Conservation (phyloP, 2,113 vertebrate genomes). For the Todiramphus saurophagus region DNA sequence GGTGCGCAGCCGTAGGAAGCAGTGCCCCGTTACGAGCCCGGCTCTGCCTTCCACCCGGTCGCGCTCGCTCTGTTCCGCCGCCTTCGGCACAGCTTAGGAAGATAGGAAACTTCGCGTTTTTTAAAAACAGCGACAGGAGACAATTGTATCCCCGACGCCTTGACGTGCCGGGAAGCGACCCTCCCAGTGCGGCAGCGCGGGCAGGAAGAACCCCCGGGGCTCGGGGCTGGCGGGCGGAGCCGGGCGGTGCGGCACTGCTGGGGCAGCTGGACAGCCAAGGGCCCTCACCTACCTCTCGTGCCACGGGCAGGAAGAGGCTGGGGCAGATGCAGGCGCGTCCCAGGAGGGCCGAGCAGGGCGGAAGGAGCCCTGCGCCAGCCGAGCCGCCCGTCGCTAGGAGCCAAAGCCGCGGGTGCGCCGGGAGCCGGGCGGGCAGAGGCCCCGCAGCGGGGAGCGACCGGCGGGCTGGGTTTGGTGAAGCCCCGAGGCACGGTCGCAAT, state of each 20-base stretch:
- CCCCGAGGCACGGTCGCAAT: fast-evolving
- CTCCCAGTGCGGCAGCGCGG: not conserved
- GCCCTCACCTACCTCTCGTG: fast-evolving
- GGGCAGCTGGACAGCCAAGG: not conserved
- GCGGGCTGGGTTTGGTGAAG: not conserved
- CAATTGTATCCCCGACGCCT: fast-evolving
- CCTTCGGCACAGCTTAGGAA: fast-evolving
- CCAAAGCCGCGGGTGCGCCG: fast-evolving
- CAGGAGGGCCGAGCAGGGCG: fast-evolving
- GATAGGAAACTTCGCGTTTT: not conserved
- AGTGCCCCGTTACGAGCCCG: not conserved
- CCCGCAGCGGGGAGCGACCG: fast-evolving
- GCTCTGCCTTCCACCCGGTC: fast-evolving
- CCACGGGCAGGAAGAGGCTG: not conserved
- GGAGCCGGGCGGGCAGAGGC: not conserved
- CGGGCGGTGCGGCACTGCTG: fast-evolving
- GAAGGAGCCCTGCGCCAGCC: fast-evolving
- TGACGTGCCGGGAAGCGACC: fast-evolving
- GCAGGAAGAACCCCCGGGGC: not conserved
- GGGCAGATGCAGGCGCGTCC: not conserved
- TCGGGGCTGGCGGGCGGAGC: too few species aligned
- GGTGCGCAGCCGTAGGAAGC: not conserved
- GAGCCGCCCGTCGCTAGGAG: not conserved
- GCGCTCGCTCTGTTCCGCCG: fast-evolving
- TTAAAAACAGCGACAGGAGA: not conserved